Evolutionary conservation across 1,140 invertebrate species (phyloP), one percentile per base, ranked within the genome.

Genomic region (Brachystomella parvula): DNA sequence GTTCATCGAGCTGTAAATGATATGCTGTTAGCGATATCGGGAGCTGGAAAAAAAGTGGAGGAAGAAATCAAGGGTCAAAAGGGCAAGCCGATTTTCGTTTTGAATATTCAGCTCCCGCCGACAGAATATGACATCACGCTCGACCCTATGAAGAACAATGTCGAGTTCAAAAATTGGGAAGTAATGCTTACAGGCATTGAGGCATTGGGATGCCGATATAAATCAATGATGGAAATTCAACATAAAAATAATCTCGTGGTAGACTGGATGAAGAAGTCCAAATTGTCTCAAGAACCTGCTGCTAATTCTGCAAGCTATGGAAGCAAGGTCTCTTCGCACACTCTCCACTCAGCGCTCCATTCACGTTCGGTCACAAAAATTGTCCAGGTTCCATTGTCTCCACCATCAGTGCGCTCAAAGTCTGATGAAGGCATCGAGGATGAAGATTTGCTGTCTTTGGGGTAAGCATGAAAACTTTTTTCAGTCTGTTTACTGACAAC

Each of bases 151-250:
- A 82, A 84, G 74, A 80, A 78, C 56, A 66, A 80, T 29, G 76
- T 86, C 21, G 83, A 85, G 76, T 87, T 87, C 73, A 81, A 79
- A 75, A 78, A 85, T 63, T 85, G 82, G 81, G 75, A 80, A 33
- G 66, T 76, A 57, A 73, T 87, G n/a, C 75, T 78, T 17, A 75
- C 76, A 60, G 77, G 82, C 53, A 69, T 86, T 35, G 79, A 83
- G 65, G 81, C 82, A 74, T 70, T 81, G 56, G 64, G 84, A 3
- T 62, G 71, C 2, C 74, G 71, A 49, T 79, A 78, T 59, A 62
- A 60, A 17, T 29, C 39, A 19, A 29, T 30, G 59, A 30, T 60
- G 2, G 30, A n/a, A 35, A 60, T 17, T 26, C 26, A 61, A 15
- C 2, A 17, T 3, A 17, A 47, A 39, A 39, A 24, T 15, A 61